phyloP scores from a whole-genome alignment of 2,888 invertebrate species.

The Drosophila prolongata region DNA sequence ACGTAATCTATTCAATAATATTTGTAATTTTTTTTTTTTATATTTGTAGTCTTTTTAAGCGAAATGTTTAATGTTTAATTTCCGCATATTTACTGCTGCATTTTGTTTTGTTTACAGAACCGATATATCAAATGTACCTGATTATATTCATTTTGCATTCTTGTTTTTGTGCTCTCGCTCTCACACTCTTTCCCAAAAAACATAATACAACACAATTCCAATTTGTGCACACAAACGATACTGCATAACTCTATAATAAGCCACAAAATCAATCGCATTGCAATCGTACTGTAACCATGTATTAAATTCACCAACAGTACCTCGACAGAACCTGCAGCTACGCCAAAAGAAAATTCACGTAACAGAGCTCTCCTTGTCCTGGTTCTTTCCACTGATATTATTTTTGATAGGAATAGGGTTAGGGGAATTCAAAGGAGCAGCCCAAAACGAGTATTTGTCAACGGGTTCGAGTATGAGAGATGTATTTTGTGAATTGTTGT shows the following conservation, averaged over 20 bases:
- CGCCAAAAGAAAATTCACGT: slow-evolving; percentile 31
- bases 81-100: slow-evolving; percentile 60
- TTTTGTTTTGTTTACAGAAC: slow-evolving; percentile 63
- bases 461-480: slow-evolving; percentile 26
- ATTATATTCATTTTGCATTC: slow-evolving; percentile 80
- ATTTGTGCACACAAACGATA: slow-evolving; percentile 15
- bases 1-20: slow-evolving; percentile 50
- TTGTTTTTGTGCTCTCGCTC: slow-evolving; percentile 52
- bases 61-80: slow-evolving; percentile 50
- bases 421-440: slow-evolving; percentile 21
- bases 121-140: slow-evolving; percentile 81
- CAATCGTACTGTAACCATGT: slow-evolving; percentile 48
- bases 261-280: slow-evolving; percentile 35
- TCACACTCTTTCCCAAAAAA: slow-evolving; percentile 30
- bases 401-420: slow-evolving; percentile 59
- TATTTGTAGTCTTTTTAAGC: slow-evolving; percentile 27
- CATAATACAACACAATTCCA: slow-evolving; percentile 9
- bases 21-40: slow-evolving; percentile 50
- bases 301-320: slow-evolving; percentile 67
- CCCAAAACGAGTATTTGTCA: slow-evolving; percentile 33
- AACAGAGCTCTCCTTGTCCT: slow-evolving; percentile 9
- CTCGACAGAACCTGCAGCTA: slow-evolving; percentile 60
- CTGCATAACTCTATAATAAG: slow-evolving; percentile 32
- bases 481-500: slow-evolving; percentile 62
- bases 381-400: slow-evolving; percentile 42